Percentiles rank a stretch among this genome's conserved stretches.
These are phyloP conservation scores for Stichopus horrens DNA, from an alignment of 53 echinoderm and acorn worm species.

Conservation along the genomic window DNA sequence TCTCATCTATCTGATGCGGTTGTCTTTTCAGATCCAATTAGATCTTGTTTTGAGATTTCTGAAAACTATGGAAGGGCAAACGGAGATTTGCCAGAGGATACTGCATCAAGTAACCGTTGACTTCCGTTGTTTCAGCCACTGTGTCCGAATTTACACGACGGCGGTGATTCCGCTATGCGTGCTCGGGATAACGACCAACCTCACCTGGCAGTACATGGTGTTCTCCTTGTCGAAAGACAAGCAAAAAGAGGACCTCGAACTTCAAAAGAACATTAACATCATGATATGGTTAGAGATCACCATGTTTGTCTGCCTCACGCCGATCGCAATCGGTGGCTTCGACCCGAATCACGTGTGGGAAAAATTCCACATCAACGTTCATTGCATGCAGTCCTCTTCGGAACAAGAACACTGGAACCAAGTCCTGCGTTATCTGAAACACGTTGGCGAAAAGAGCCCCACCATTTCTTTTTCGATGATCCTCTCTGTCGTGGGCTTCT, in stretches of 20 bases:
- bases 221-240: conserved; percentile 22
- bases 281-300: conserved; percentile 60
- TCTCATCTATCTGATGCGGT: conserved; percentile 61
- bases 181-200: conserved; percentile 62
- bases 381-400: conserved; percentile 31
- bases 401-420: conserved; percentile 50
- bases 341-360: conserved; percentile 54
- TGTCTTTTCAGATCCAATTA: conserved; percentile 65
- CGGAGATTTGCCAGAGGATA: conserved; percentile 62
- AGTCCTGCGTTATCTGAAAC: not conserved
- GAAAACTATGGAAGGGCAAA: conserved; percentile 49
- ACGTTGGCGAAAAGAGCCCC: conserved; percentile 2
- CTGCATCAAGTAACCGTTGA: conserved; percentile 58
- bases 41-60: conserved; percentile 64
- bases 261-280: conserved; percentile 35
- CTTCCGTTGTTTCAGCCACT: conserved; percentile 58
- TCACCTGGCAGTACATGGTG: conserved; percentile 67
- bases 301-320: conserved; percentile 52
- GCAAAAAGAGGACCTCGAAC: not conserved
- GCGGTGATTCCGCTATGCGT: conserved; percentile 54
- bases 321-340: conserved; percentile 56
- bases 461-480: conserved; percentile 29
- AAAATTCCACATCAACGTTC: conserved; percentile 30
- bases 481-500: conserved; percentile 7
- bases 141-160: conserved; percentile 67